Percentiles rank a stretch among this genome's conserved stretches.
Conservation (phyloP, 92 coral and sea anemone species). For the Siderastrea siderea region DNA sequence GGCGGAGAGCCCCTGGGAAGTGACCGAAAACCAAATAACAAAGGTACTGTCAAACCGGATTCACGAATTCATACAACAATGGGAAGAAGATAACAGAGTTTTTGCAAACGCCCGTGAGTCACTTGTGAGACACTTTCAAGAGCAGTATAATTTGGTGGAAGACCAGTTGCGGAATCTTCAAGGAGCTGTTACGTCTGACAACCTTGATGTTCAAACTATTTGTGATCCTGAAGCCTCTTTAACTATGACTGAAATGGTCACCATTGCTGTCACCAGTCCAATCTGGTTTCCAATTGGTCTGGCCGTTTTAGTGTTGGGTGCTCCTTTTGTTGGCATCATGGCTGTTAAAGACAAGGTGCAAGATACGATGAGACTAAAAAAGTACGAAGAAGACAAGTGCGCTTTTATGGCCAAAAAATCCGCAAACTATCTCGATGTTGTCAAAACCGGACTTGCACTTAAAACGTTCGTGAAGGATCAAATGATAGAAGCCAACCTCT, state of each 20-base stretch:
- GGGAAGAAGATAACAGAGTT: slow-evolving; percentile 56
- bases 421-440: slow-evolving; percentile 17
- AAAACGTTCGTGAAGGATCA: slow-evolving; percentile 6
- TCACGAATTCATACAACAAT: slow-evolving; percentile 14
- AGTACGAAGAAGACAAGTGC: slow-evolving; percentile 42
- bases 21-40: slow-evolving; percentile 6
- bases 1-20: slow-evolving; percentile 22
- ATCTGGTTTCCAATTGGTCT: slow-evolving; percentile 74
- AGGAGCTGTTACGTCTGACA: neutral
- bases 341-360: slow-evolving; percentile 39
- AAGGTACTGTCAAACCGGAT: slow-evolving; percentile 34
- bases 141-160: slow-evolving; percentile 24
- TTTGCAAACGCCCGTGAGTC: slow-evolving; percentile 27
- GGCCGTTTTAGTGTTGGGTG: slow-evolving; percentile 47
- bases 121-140: slow-evolving; percentile 29
- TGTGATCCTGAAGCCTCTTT: neutral
- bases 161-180: slow-evolving; percentile 30
- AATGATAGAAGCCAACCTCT: slow-evolving; percentile 9
- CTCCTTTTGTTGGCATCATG: slow-evolving; percentile 42
- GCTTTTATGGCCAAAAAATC: slow-evolving; percentile 35
- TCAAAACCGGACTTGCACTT: neutral
- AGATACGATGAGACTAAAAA: slow-evolving; percentile 6
- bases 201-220: neutral
- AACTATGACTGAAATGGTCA: slow-evolving; percentile 3
- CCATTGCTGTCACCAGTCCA: slow-evolving; percentile 46